Evolutionary conservation across 2,888 invertebrate genomes (phyloP).

Genomic region (Torymus auratus): DNA sequence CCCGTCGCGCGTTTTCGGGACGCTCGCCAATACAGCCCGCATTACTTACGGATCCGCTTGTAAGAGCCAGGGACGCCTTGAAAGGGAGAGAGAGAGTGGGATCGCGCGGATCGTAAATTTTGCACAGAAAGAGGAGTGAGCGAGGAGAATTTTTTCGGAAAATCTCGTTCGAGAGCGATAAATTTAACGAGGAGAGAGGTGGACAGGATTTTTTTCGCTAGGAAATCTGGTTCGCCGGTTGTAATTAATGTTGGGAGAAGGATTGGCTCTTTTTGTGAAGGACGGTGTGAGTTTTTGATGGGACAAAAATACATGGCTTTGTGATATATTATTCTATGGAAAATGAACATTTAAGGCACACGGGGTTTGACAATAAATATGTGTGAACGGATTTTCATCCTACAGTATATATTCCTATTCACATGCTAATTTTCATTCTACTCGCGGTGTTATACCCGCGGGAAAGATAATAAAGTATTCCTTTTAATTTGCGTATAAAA

Average conservation of each 20-base stretch:
- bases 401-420: no score
- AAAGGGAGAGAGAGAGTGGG: constrained; percentile 13
- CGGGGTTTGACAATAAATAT: no score
- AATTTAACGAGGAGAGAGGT: constrained; percentile 21
- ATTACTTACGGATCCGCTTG: constrained; percentile 44
- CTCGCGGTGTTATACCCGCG: no score
- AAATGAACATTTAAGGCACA: no score
- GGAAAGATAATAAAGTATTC: no score
- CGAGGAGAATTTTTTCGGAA: constrained; percentile 29
- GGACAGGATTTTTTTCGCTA: neutral
- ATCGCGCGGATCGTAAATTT: constrained; percentile 36
- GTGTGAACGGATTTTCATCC: no score
- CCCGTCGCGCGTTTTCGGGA: constrained; percentile 52
- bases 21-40: constrained; percentile 53
- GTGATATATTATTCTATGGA: no score
- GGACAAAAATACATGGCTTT: no score
- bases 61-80: constrained; percentile 21
- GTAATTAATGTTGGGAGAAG: neutral
- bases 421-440: no score
- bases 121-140: neutral
- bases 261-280: no score
- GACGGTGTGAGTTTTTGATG: no score
- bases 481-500: no score
- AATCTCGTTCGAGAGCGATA: constrained; percentile 33
- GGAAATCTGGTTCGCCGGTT: neutral